Conservation (phyloP, 2,888 invertebrate genomes). For the Drosophila mettleri region DNA sequence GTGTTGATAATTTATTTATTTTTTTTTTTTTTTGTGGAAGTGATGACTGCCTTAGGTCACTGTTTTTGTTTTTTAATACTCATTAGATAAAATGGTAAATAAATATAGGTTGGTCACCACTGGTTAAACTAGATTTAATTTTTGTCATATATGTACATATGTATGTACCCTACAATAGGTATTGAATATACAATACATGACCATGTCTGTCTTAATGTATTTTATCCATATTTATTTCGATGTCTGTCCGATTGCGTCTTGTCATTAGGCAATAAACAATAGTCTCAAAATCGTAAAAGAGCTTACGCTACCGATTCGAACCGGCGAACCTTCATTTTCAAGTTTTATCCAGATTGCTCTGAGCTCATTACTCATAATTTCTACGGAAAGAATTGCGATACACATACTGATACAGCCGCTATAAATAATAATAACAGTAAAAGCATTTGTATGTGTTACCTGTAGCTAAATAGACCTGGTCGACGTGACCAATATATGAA, state of each 20-base stretch:
- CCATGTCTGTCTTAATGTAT: slow-evolving; percentile 42
- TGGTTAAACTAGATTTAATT: slow-evolving; percentile 64
- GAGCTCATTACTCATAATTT: slow-evolving; percentile 74
- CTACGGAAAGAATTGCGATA: slow-evolving; percentile 28
- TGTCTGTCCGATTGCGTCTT: slow-evolving; percentile 8
- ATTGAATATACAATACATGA: slow-evolving; percentile 17
- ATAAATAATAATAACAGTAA: slow-evolving; percentile 34
- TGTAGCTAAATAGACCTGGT: slow-evolving; percentile 37
- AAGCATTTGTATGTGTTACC: slow-evolving; percentile 33
- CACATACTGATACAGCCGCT: slow-evolving; percentile 22
- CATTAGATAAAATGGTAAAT: slow-evolving; percentile 48
- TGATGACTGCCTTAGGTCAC: slow-evolving; percentile 38
- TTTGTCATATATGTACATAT: slow-evolving; percentile 15
- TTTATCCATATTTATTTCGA: slow-evolving; percentile 40
- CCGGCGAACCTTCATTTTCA: slow-evolving; percentile 33
- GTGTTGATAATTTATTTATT: slow-evolving; percentile 8
- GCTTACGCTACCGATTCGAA: slow-evolving; percentile 10
- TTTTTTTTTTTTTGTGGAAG: slow-evolving; percentile 27
- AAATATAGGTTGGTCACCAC: slow-evolving; percentile 54
- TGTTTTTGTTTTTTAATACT: slow-evolving; percentile 45
- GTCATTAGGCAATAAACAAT: slow-evolving; percentile 28
- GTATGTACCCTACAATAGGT: not conserved
- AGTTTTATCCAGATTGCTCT: slow-evolving; percentile 65
- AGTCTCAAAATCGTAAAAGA: slow-evolving; percentile 16
- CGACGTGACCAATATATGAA: slow-evolving; percentile 38